phyloP scores from a whole-genome alignment of 2,113 vertebrate genomes.

The Seriola quinqueradiata region DNA sequence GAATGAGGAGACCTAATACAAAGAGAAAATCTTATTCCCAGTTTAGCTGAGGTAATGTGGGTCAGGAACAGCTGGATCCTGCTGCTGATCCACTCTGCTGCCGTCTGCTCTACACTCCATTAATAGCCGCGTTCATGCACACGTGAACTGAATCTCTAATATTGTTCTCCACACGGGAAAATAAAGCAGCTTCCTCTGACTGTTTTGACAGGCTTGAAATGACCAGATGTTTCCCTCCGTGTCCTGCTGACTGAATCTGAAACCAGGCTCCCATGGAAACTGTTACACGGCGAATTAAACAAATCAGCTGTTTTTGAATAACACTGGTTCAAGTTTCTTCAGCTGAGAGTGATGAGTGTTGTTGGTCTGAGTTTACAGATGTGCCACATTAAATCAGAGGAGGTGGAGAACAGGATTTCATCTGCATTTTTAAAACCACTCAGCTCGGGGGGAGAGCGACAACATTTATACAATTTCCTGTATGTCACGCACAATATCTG shows the following conservation, averaged over 20 bases:
- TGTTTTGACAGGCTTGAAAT: conserved; percentile 10
- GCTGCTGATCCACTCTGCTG: conserved; percentile 45
- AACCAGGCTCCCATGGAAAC: conserved; percentile 24
- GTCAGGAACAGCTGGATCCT: conserved; percentile 59
- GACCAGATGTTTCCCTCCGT: conserved; percentile 14
- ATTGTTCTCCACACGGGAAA: conserved; percentile 33
- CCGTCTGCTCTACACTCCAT: conserved; percentile 44
- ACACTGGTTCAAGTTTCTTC: not conserved
- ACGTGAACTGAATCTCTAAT: conserved; percentile 24
- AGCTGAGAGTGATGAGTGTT: not conserved
- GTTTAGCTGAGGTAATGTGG: conserved; percentile 58
- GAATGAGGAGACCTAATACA: conserved; percentile 46
- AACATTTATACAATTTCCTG: conserved; percentile 32
- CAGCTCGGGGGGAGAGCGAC: conserved; percentile 11
- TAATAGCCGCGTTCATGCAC: conserved; percentile 30
- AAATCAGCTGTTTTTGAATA: not conserved
- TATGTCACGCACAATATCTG: conserved; percentile 35
- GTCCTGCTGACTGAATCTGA: not conserved
- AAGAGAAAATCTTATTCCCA: conserved; percentile 54
- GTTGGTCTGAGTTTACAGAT: conserved; percentile 10
- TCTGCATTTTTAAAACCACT: conserved; percentile 42
- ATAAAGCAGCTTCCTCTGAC: not conserved
- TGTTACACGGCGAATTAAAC: conserved; percentile 13
- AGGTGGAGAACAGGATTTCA: conserved; percentile 15
- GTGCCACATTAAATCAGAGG: conserved; percentile 15